Evolutionary conservation across 2,113 vertebrate genomes (phyloP), one percentile per base, ranked within the genome.

Genomic region (Serilophus lunatus): DNA sequence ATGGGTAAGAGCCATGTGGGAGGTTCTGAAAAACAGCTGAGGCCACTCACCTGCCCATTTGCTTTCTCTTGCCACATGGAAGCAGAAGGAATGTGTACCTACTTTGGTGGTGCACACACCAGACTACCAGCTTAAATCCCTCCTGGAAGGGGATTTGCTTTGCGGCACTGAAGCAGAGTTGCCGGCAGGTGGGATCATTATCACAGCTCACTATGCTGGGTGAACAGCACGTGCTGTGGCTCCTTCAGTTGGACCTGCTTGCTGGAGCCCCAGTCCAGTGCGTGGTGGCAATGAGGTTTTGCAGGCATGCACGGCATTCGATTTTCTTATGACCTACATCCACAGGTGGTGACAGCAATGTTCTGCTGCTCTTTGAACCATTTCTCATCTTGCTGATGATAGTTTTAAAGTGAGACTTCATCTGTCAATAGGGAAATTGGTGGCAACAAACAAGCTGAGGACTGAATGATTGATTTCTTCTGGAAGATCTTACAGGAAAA

Each of bases 61-160:
- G 75, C 45, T 69, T 44, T 59, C 23, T 79, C 54, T 76, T 50
- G 42, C 42, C 65, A 25, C 6, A 0, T 4, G 35, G 69, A 60
- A 76, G 53, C 49, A 60, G 66, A 60, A 56, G 31, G 57, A 36
- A 64, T 0, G 0, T 6, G 33, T 18, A 47, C 15, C 70, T 70
- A 3, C n/a, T 79, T 53, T 0, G 9, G 20, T 2, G 1, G 10
- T 0, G 4, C 0, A 3, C 20, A 9, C 33, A 24, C 1, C 2
- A 60, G 70, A 56, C 18, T 0, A 0, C 16, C 53, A 49, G 16
- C 45, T 66, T 28, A 51, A 87, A 85, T 47, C 19, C 51, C 57
- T 26, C n/a, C 13, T 64, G 70, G 16, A 76, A 85, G 16, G 17
- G 49, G 20, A 24, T 68, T 72, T 68, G 26, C 26, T 51, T 28